Conservation (phyloP, 2,797 vertebrate genomes). For the Prunella strophiata region DNA sequence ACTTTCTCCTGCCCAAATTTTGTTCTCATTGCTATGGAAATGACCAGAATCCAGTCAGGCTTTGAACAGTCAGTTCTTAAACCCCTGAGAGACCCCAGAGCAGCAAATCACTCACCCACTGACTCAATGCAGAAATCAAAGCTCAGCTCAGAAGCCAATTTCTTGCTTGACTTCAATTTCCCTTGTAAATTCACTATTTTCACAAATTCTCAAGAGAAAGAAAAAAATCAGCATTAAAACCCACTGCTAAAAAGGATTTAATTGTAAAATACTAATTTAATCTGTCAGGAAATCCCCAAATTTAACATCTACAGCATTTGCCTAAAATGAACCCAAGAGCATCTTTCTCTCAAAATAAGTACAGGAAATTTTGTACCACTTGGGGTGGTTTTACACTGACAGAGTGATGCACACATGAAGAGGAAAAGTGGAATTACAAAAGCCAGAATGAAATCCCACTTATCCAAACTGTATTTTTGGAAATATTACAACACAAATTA, state of each 20-base stretch:
- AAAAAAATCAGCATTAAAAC: neutral
- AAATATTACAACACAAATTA: neutral
- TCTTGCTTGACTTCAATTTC: constrained; percentile 95
- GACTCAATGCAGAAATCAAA: constrained; percentile 97
- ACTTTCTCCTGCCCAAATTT: neutral
- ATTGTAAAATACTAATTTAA: neutral
- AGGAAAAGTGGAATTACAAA: neutral
- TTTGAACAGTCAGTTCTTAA: neutral
- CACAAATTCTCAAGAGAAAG: constrained; percentile 83
- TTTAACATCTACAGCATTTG: neutral
- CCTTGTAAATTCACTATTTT: constrained; percentile 99
- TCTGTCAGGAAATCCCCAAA: neutral
- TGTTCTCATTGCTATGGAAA: neutral
- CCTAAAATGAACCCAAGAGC: neutral
- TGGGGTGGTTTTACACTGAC: neutral
- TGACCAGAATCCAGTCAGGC: neutral
- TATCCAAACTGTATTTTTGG: neutral
- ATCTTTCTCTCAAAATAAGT: neutral
- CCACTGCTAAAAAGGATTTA: neutral
- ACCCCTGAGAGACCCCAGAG: neutral
- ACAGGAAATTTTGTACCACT: fast-evolving
- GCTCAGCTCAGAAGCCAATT: constrained; percentile 95
- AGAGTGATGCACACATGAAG: fast-evolving
- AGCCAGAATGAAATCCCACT: neutral
- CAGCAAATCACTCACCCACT: constrained; percentile 85